Percentiles rank a stretch among this genome's conserved stretches.
phyloP scores from a whole-genome alignment of 1,140 invertebrate species.

The Zaprionus capensis region DNA sequence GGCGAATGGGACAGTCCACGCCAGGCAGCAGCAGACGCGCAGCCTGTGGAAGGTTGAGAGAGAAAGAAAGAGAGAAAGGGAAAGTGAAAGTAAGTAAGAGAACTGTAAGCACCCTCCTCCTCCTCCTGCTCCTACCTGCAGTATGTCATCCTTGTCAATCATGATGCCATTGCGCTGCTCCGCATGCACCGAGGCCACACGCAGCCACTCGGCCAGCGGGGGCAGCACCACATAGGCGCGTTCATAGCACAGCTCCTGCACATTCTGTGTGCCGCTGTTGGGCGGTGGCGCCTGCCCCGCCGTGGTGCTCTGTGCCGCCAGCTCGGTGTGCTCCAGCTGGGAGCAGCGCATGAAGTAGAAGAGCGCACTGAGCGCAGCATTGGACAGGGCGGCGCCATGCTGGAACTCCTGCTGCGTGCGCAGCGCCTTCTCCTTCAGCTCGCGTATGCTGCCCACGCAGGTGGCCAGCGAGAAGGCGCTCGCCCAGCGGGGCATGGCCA shows the following conservation, averaged over 20 bases:
- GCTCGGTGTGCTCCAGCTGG: slow-evolving; percentile 87
- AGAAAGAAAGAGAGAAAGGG: background rate
- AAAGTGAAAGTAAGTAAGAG: background rate
- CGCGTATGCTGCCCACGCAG: slow-evolving; percentile 92
- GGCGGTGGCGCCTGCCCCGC: slow-evolving; percentile 49
- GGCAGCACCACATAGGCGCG: slow-evolving; percentile 94
- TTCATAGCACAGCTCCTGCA: slow-evolving; percentile 93
- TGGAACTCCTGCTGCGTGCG: slow-evolving; percentile 86
- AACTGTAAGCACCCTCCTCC: background rate
- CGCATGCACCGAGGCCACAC: slow-evolving; percentile 92
- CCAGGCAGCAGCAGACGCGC: slow-evolving; percentile 93
- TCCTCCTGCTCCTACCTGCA: slow-evolving; percentile 86
- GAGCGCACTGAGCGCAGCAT: slow-evolving; percentile 90
- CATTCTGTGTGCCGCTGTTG: slow-evolving; percentile 78
- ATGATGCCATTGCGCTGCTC: slow-evolving; percentile 91
- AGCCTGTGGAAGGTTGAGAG: slow-evolving; percentile 87
- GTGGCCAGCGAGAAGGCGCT: slow-evolving; percentile 93
- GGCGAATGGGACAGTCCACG: slow-evolving; percentile 93
- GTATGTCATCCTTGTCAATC: slow-evolving; percentile 94
- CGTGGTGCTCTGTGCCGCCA: slow-evolving; percentile 62
- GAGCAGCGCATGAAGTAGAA: slow-evolving; percentile 97
- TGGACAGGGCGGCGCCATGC: slow-evolving; percentile 86
- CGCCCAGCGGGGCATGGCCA: slow-evolving; percentile 94
- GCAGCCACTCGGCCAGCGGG: slow-evolving; percentile 94
- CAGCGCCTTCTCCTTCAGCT: slow-evolving; percentile 90